Conservation (phyloP, 2,797 vertebrate species). For the Pseudomugil gertrudae region DNA sequence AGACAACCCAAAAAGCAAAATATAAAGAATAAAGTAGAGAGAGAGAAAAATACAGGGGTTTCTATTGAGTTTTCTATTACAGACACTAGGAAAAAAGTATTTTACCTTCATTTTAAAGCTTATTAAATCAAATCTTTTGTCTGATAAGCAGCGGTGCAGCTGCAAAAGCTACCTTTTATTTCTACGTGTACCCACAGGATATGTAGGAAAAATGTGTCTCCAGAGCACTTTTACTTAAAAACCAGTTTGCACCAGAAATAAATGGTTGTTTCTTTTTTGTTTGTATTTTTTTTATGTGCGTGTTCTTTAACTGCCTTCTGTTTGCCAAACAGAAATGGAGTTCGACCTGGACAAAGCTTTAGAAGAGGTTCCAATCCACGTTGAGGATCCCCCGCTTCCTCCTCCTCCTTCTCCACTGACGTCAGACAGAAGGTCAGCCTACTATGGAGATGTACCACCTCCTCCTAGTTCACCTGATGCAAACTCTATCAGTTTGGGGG, state of each 20-base stretch:
- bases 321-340: conserved; percentile 88
- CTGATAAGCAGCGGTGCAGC: no score
- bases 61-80: no score
- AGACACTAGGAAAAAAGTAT: no score
- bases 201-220: no score
- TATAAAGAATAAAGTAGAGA: no score
- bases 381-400: conserved; percentile 86
- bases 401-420: conserved; percentile 50
- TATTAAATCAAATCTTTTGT: no score
- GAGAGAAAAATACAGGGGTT: no score
- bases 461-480: conserved; percentile 66
- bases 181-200: no score
- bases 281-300: not conserved
- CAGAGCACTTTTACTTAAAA: not conserved
- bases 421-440: conserved; percentile 77
- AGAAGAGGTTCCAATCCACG: conserved; percentile 92
- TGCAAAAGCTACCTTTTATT: no score
- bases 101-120: no score
- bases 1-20: no score
- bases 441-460: conserved; percentile 84
- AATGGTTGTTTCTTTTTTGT: not conserved
- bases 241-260: not conserved
- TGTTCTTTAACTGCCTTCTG: not conserved
- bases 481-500: conserved; percentile 77
- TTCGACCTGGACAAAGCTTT: conserved; percentile 96